phyloP scores from a whole-genome alignment of 2,888 invertebrate genomes.

The Cantharis lateralis region DNA sequence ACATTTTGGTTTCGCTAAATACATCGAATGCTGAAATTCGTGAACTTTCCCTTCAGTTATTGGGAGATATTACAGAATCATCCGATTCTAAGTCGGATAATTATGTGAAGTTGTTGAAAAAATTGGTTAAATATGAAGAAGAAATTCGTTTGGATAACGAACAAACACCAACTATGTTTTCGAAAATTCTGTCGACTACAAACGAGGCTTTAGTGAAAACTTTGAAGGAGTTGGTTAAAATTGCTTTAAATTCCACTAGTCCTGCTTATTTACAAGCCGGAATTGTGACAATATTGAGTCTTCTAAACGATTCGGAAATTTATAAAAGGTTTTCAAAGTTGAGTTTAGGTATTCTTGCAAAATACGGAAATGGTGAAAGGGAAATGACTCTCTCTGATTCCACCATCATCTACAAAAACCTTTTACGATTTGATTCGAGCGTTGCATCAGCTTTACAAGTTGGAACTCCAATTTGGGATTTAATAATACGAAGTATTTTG shows the following conservation, averaged over 20 bases:
- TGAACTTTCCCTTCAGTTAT: slow-evolving; percentile 60
- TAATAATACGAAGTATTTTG: slow-evolving; percentile 62
- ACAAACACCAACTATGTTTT: slow-evolving; percentile 67
- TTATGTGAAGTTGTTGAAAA: slow-evolving; percentile 57
- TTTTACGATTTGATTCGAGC: slow-evolving; percentile 42
- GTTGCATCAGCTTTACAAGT: slow-evolving; percentile 36
- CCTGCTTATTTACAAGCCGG: slow-evolving; percentile 56
- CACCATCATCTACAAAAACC: slow-evolving; percentile 39
- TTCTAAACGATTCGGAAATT: slow-evolving; percentile 42
- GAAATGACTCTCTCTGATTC: slow-evolving; percentile 36
- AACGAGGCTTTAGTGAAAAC: slow-evolving; percentile 44
- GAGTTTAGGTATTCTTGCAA: slow-evolving; percentile 38
- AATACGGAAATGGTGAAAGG: slow-evolving; percentile 28
- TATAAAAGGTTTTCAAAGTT: slow-evolving; percentile 41
- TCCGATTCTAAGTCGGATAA: slow-evolving; percentile 49
- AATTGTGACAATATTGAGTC: slow-evolving; percentile 51
- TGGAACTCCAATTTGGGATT: slow-evolving; percentile 37
- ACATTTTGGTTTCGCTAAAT: slow-evolving; percentile 63
- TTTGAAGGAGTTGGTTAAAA: slow-evolving; percentile 40
- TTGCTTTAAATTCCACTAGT: slow-evolving; percentile 51
- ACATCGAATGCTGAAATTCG: slow-evolving; percentile 63
- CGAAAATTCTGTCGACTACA: slow-evolving; percentile 62
- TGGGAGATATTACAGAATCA: slow-evolving; percentile 53
- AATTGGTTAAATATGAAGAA: slow-evolving; percentile 58
- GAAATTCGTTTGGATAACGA: slow-evolving; percentile 71